Evolutionary conservation across 2,888 invertebrate genomes (phyloP).

Genomic region (Cantharis flavilabris): DNA sequence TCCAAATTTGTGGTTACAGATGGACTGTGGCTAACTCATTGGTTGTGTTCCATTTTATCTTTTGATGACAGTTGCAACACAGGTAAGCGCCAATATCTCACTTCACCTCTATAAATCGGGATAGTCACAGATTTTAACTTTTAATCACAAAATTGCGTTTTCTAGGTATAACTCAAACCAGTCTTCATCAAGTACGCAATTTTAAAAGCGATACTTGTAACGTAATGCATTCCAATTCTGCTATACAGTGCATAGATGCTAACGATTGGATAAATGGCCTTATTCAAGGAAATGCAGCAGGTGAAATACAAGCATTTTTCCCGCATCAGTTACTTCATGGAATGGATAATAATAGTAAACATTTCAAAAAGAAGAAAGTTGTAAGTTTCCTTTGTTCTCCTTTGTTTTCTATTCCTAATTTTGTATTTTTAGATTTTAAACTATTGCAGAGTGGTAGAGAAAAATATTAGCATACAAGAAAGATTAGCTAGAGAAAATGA

Average conservation of each 20-base stretch:
- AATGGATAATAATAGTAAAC: conserved; percentile 16
- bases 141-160: conserved; percentile 7
- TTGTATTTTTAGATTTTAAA: conserved; percentile 35
- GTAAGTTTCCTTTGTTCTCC: conserved; percentile 3
- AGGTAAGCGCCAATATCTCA: background rate
- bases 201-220: conserved; percentile 48
- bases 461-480: conserved; percentile 35
- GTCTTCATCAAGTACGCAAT: conserved; percentile 50
- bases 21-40: conserved; percentile 59
- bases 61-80: conserved; percentile 52
- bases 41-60: conserved; percentile 55
- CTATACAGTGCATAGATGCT: conserved; percentile 49
- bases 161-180: conserved; percentile 49
- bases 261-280: conserved; percentile 61
- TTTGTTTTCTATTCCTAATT: background rate
- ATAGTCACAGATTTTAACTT: no score
- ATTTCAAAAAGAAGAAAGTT: conserved; percentile 14
- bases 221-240: conserved; percentile 53
- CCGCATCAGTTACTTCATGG: conserved; percentile 39
- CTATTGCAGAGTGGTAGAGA: conserved; percentile 40
- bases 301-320: conserved; percentile 58
- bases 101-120: no score
- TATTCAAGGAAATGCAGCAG: conserved; percentile 58
- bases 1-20: conserved; percentile 57
- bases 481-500: conserved; percentile 26